Percentiles rank a stretch among this genome's conserved stretches.
Evolutionary conservation across 2,113 vertebrate species (phyloP).

Genomic region (Excalfactoria chinensis): DNA sequence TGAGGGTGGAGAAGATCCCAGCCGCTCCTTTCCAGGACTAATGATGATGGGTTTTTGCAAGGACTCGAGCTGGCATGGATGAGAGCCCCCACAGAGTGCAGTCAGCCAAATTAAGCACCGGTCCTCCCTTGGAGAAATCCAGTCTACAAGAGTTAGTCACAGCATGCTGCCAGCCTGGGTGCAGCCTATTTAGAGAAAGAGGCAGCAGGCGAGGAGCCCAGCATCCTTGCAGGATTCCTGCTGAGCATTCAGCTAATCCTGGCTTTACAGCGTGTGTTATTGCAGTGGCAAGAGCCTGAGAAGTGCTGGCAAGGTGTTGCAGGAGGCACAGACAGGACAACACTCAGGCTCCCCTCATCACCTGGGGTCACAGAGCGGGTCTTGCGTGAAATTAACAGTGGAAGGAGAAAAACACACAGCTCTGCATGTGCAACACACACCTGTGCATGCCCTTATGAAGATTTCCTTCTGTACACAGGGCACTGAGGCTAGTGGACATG

Average conservation of each 20-base stretch:
- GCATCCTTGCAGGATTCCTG: neutral
- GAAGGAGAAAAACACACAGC: neutral
- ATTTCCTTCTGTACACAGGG: neutral
- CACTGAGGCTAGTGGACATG: no score
- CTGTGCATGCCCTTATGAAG: neutral
- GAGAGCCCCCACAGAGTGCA: slow-evolving; percentile 46
- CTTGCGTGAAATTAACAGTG: neutral
- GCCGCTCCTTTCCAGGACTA: slow-evolving; percentile 60
- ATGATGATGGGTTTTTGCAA: slow-evolving; percentile 64
- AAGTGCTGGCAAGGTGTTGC: neutral
- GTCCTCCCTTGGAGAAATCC: slow-evolving; percentile 61
- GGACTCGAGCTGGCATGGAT: slow-evolving; percentile 60
- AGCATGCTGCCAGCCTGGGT: slow-evolving; percentile 50
- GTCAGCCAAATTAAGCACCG: slow-evolving; percentile 49
- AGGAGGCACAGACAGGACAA: rapidly evolving
- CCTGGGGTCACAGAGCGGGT: neutral
- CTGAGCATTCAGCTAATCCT: neutral
- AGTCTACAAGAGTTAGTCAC: slow-evolving; percentile 59
- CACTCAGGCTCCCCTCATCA: neutral
- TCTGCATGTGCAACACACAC: rapidly evolving
- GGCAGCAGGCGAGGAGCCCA: neutral
- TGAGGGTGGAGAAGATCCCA: neutral
- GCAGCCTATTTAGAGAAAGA: neutral
- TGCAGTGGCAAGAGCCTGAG: neutral
- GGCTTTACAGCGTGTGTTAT: neutral